Conservation (phyloP, 2,113 vertebrate species). For the Diadophis punctatus region DNA sequence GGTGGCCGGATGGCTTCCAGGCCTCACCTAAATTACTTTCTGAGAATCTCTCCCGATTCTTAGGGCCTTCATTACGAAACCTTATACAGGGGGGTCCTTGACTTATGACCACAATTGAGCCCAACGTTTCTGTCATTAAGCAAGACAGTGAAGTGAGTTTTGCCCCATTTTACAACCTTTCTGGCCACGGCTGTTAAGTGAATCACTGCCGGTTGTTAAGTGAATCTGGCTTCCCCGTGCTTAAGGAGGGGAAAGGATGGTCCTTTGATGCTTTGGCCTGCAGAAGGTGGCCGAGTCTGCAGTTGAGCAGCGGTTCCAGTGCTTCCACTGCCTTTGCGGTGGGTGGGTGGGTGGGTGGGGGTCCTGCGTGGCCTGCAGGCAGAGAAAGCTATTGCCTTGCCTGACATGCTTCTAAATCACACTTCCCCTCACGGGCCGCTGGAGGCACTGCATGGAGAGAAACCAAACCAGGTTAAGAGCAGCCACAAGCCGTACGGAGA, state of each 20-base stretch:
- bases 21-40: background rate
- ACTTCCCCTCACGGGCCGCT: background rate
- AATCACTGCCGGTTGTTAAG: no score
- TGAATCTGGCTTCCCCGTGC: no score
- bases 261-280: no score
- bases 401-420: background rate
- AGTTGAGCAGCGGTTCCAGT: background rate
- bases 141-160: no score
- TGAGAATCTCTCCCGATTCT: background rate
- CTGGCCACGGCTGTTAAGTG: no score
- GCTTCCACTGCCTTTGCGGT: background rate
- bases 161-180: no score
- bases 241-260: background rate
- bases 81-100: background rate
- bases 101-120: background rate
- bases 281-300: background rate
- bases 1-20: no score
- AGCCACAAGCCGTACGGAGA: rapidly evolving
- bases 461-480: background rate
- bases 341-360: no score
- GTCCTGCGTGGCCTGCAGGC: no score
- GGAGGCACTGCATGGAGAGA: background rate
- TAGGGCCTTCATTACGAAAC: background rate
- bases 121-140: no score
- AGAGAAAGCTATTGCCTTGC: background rate